Percentiles rank a stretch among this genome's conserved stretches.
phyloP scores from a whole-genome alignment of 2,888 invertebrate genomes.

The Microctonus hyperodae region DNA sequence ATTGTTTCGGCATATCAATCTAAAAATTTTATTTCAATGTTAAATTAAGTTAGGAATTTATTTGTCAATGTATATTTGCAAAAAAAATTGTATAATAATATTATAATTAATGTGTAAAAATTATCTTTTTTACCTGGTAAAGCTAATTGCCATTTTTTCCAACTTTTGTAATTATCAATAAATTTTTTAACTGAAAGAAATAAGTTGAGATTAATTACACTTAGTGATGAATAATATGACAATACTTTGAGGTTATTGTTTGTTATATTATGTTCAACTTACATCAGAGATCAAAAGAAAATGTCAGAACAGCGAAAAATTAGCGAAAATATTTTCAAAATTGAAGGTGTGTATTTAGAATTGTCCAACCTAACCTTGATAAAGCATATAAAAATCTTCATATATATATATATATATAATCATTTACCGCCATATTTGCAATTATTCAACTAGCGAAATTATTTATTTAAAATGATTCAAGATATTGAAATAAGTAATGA shows the following conservation, averaged over 20 bases:
- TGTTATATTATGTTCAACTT: conserved; percentile 19
- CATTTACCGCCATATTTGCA: background rate
- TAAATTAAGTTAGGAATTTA: too few relatives aligned
- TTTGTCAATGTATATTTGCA: background rate
- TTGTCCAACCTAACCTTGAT: conserved; percentile 5
- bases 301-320: background rate
- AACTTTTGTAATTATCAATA: background rate
- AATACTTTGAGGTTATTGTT: background rate
- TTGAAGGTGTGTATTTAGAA: background rate
- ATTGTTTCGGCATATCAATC: conserved; percentile 47
- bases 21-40: conserved; percentile 37
- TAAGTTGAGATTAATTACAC: background rate
- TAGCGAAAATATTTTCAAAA: background rate
- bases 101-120: background rate
- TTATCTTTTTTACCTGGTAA: conserved; percentile 44
- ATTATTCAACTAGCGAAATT: background rate
- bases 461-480: too few relatives aligned
- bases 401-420: too few relatives aligned
- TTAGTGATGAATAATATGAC: background rate
- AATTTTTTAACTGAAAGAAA: background rate
- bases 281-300: conserved; percentile 30
- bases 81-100: background rate
- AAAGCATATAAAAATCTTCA: too few relatives aligned
- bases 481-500: background rate
- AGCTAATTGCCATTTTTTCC: conserved; percentile 49